Percentiles rank a stretch among this genome's conserved stretches.
Conservation (phyloP, 1,140 invertebrate species). For the Tetragnatha versicolor region DNA sequence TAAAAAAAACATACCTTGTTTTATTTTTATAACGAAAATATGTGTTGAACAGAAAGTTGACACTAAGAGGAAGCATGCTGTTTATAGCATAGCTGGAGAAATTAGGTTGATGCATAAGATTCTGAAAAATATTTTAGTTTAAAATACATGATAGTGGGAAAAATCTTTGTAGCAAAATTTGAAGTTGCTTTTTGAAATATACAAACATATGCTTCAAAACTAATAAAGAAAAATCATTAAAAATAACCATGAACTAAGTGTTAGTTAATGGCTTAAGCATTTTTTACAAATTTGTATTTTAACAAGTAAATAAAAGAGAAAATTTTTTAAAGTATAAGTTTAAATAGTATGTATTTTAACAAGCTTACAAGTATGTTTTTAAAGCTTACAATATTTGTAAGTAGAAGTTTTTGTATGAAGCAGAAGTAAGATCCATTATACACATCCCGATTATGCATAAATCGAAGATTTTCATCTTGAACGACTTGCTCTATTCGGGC, state of each 20-base stretch:
- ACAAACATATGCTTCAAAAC: too few species aligned
- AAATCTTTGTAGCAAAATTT: too few species aligned
- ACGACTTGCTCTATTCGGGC: slow-evolving; percentile 66
- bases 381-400: slow-evolving; percentile 59
- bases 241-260: too few species aligned
- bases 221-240: too few species aligned
- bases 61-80: slow-evolving; percentile 62
- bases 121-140: slow-evolving; percentile 43
- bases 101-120: slow-evolving; percentile 18
- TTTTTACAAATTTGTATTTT: neutral
- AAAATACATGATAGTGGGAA: too few species aligned
- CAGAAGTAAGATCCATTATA: slow-evolving; percentile 69
- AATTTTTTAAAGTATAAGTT: slow-evolving; percentile 51
- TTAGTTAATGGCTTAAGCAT: too few species aligned
- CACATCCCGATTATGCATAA: slow-evolving; percentile 69
- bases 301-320: slow-evolving; percentile 59
- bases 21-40: slow-evolving; percentile 66
- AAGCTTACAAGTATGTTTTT: too few species aligned
- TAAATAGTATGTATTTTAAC: too few species aligned
- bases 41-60: slow-evolving; percentile 68
- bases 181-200: too few species aligned
- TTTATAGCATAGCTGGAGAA: slow-evolving; percentile 42
- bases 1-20: slow-evolving; percentile 60
- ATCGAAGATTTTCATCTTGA: slow-evolving; percentile 68
- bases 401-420: slow-evolving; percentile 67